These are phyloP conservation scores for Alectoris magna DNA, from an alignment of 2,797 vertebrate species.

Conservation along the genomic window DNA sequence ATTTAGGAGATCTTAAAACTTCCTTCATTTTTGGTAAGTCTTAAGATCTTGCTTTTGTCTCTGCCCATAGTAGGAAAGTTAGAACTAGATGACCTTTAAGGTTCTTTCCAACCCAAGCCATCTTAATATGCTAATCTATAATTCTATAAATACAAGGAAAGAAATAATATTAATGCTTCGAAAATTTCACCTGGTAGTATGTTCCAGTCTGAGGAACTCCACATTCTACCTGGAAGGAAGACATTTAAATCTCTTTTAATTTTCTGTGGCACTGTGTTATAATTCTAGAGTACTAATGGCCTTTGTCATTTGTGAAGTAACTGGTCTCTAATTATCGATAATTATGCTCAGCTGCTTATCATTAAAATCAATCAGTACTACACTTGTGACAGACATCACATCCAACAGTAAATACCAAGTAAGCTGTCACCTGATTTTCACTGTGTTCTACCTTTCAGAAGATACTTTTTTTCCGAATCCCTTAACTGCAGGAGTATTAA, in stretches of 20 bases:
- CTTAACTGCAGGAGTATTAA: conserved; percentile 33
- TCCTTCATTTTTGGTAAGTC: background rate
- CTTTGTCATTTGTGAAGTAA: conserved; percentile 72
- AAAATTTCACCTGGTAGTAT: background rate
- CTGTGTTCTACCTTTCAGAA: conserved; percentile 68
- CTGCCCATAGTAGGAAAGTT: too few species aligned
- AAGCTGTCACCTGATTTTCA: conserved; percentile 76
- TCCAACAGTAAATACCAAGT: conserved; percentile 80
- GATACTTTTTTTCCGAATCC: conserved; percentile 63
- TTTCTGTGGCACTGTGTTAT: conserved; percentile 44
- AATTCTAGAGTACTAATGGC: conserved; percentile 70
- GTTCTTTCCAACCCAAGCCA: background rate
- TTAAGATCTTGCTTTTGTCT: background rate
- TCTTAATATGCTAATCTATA: background rate
- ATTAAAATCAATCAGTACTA: conserved; percentile 78
- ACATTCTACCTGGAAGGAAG: background rate
- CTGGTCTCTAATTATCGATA: conserved; percentile 73
- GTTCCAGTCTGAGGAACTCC: background rate
- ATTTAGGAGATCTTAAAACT: background rate
- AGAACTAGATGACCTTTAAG: background rate
- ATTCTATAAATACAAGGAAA: background rate
- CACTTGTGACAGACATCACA: conserved; percentile 77
- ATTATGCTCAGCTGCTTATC: conserved; percentile 73
- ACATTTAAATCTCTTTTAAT: conserved; percentile 54
- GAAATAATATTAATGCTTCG: background rate